These are phyloP conservation scores for Xyrauchen texanus DNA, from an alignment of 2,113 vertebrate species.

Conservation along the genomic window DNA sequence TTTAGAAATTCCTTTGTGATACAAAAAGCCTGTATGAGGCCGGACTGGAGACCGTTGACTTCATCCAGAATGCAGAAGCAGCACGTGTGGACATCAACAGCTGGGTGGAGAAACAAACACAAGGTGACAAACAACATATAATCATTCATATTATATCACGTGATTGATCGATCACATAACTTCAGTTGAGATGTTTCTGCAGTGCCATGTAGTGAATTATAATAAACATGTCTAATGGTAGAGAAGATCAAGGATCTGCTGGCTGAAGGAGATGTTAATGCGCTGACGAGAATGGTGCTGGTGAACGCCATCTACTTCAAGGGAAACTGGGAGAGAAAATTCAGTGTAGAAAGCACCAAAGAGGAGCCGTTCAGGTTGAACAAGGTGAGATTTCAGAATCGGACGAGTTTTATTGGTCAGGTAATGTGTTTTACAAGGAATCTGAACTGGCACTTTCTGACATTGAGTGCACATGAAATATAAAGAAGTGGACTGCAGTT, in stretches of 20 bases:
- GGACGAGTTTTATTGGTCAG: no score
- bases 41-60: conserved; percentile 73
- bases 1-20: conserved; percentile 66
- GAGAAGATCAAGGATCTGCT: conserved; percentile 87
- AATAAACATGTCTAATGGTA: conserved; percentile 53
- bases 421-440: neutral
- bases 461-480: neutral
- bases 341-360: conserved; percentile 65
- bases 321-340: conserved; percentile 83
- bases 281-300: conserved; percentile 78
- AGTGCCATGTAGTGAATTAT: neutral
- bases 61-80: conserved; percentile 48
- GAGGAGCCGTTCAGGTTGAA: conserved; percentile 73
- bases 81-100: conserved; percentile 71
- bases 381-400: conserved; percentile 59
- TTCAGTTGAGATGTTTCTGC: neutral
- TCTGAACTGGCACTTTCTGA: no score
- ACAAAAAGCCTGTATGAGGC: conserved; percentile 68
- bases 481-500: neutral
- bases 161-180: no score
- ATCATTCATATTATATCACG: neutral
- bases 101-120: conserved; percentile 75
- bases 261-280: conserved; percentile 67
- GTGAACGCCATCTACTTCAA: conserved; percentile 97
- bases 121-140: conserved; percentile 59